phyloP scores from a whole-genome alignment of 2,113 vertebrate species.

The Ceyx cyanopectus region DNA sequence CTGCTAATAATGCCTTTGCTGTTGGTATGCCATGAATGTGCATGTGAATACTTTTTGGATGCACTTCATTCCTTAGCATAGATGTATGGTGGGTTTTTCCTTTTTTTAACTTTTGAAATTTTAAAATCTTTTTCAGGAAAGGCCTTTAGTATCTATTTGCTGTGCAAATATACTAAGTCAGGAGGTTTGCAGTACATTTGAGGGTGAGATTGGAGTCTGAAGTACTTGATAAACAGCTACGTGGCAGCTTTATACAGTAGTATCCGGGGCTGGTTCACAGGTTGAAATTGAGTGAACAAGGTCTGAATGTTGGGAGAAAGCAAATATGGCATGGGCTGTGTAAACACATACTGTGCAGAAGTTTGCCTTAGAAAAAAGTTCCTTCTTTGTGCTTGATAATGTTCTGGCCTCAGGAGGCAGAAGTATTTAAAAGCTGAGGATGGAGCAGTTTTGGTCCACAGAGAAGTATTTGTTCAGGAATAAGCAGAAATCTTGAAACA shows the following conservation, averaged over 20 bases:
- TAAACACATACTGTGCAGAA: neutral
- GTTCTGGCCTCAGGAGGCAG: neutral
- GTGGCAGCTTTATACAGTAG: conserved; percentile 26
- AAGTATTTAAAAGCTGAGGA: neutral
- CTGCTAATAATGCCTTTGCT: neutral
- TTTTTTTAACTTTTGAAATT: neutral
- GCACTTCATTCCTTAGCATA: neutral
- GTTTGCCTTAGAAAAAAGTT: conserved; percentile 4
- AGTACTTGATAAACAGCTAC: conserved; percentile 31
- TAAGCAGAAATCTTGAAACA: neutral
- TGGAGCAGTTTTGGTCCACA: neutral
- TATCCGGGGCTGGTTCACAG: neutral
- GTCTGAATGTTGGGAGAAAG: conserved; percentile 18
- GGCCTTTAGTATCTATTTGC: neutral
- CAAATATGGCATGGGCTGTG: conserved; percentile 18
- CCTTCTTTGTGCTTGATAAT: conserved; percentile 11
- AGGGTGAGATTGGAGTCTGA: conserved; percentile 30
- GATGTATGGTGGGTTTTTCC: neutral
- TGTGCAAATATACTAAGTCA: neutral
- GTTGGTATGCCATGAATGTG: neutral
- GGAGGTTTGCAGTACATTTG: conserved; percentile 8
- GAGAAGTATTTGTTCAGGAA: neutral
- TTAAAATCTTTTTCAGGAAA: neutral
- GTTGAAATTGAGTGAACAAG: conserved; percentile 33
- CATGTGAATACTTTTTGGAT: neutral